Conservation (phyloP, 2,113 vertebrate genomes). For the Cyprinus carpio region DNA sequence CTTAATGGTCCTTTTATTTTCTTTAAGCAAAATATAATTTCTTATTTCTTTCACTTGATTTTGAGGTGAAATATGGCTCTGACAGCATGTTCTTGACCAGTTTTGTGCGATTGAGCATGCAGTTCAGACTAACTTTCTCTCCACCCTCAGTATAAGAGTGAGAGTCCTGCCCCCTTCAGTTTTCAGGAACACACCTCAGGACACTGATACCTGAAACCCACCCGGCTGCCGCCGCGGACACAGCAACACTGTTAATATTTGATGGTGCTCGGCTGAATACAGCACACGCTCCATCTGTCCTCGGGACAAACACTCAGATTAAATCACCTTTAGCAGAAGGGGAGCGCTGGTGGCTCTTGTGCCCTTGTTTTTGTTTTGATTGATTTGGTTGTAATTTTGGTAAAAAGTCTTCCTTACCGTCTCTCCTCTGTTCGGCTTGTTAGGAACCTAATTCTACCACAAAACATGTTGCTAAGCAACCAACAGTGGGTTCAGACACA, state of each 20-base stretch:
- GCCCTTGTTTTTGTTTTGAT: constrained; percentile 18
- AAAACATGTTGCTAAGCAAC: constrained; percentile 54
- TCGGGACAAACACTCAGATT: constrained; percentile 7
- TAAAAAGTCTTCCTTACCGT: constrained; percentile 14
- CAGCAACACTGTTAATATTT: constrained; percentile 68
- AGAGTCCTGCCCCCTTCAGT: constrained; percentile 17
- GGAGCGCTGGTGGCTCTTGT: background rate
- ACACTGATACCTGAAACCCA: constrained; percentile 74
- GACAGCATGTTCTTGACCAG: background rate
- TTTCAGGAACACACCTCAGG: constrained; percentile 1
- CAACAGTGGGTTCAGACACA: constrained; percentile 19
- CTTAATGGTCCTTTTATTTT: too few species aligned
- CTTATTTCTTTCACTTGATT: too few species aligned
- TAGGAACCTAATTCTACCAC: constrained; percentile 40
- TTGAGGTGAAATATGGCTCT: background rate
- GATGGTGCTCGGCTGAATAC: constrained; percentile 64
- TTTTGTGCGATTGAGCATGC: background rate
- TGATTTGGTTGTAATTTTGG: background rate
- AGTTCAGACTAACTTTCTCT: constrained; percentile 5
- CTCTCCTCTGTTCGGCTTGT: constrained; percentile 18
- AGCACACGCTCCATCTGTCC: constrained; percentile 45
- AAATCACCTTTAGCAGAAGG: constrained; percentile 23
- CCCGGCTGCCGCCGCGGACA: constrained; percentile 41
- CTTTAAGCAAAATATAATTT: background rate
- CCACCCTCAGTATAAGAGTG: background rate